phyloP scores from a whole-genome alignment of 64 coral and sea anemone genomes.

The Pocillopora verrucosa region DNA sequence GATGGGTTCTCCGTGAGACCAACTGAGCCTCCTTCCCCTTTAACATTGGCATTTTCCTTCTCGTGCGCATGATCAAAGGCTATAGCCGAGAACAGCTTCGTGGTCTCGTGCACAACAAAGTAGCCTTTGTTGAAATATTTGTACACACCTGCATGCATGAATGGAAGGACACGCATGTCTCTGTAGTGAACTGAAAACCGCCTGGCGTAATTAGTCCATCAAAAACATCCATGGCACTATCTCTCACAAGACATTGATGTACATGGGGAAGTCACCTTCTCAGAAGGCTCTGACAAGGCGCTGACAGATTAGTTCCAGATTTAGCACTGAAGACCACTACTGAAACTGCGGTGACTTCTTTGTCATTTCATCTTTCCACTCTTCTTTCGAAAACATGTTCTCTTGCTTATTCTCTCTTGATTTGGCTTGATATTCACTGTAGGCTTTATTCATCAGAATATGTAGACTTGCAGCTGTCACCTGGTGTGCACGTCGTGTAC shows the following conservation, averaged over 20 bases:
- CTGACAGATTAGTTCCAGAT: neutral
- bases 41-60: no score
- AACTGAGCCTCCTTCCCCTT: no score
- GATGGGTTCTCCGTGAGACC: no score
- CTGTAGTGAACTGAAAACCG: neutral
- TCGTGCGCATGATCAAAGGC: no score
- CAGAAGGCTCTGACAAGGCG: neutral
- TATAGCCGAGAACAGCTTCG: no score
- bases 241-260: neutral
- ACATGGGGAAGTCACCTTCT: constrained; percentile 9
- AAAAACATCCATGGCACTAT: constrained; percentile 6
- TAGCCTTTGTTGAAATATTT: neutral
- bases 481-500: constrained; percentile 33
- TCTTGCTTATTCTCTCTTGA: neutral
- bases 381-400: neutral
- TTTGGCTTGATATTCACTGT: neutral
- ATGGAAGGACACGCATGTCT: neutral
- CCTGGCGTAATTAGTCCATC: neutral
- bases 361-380: neutral
- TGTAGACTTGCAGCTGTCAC: constrained; percentile 22
- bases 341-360: neutral
- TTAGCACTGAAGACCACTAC: neutral
- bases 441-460: constrained; percentile 24
- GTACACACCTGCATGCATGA: neutral
- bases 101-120: constrained; percentile 13